A percentile compares a stretch with the other conserved stretches of the same genome.
These are phyloP conservation scores for Aphodius granarius DNA, from an alignment of 2,888 invertebrate species.

Conservation along the genomic window DNA sequence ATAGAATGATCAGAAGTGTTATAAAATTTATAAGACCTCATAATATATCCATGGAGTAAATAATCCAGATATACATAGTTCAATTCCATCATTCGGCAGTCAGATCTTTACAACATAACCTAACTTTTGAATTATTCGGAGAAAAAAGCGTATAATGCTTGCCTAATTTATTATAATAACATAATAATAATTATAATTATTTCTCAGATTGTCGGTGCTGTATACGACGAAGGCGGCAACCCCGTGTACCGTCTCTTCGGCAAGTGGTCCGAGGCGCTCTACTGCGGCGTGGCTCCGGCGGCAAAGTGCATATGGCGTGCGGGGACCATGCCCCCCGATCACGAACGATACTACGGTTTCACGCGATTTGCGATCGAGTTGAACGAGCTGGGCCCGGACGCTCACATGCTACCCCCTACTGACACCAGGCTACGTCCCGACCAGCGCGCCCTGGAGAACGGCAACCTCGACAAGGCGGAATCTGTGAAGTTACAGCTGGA, in stretches of 20 bases:
- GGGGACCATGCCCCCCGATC: conserved; percentile 79
- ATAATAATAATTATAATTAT: no score
- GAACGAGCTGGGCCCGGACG: conserved; percentile 72
- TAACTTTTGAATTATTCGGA: no score
- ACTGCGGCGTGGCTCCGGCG: conserved; percentile 73
- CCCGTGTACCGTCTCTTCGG: conserved; percentile 69
- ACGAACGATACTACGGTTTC: conserved; percentile 81
- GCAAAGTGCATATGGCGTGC: conserved; percentile 79
- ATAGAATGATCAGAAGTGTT: no score
- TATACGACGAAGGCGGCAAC: conserved; percentile 61
- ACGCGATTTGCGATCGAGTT: conserved; percentile 83
- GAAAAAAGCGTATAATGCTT: no score
- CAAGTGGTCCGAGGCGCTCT: conserved; percentile 81
- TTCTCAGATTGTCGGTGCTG: conserved; percentile 61
- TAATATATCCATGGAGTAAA: no score
- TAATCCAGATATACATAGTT: no score
- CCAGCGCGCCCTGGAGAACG: conserved; percentile 75
- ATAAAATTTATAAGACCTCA: no score
- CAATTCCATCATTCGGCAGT: no score
- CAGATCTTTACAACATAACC: no score
- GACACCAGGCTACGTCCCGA: conserved; percentile 78
- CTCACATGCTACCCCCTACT: conserved; percentile 67
- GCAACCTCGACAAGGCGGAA: conserved; percentile 73
- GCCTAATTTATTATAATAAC: no score
- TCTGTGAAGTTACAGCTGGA: conserved; percentile 71